A percentile compares a stretch with the other conserved stretches of the same genome.
phyloP scores from a whole-genome alignment of 1,140 invertebrate species.

The Heliconius melpomene region DNA sequence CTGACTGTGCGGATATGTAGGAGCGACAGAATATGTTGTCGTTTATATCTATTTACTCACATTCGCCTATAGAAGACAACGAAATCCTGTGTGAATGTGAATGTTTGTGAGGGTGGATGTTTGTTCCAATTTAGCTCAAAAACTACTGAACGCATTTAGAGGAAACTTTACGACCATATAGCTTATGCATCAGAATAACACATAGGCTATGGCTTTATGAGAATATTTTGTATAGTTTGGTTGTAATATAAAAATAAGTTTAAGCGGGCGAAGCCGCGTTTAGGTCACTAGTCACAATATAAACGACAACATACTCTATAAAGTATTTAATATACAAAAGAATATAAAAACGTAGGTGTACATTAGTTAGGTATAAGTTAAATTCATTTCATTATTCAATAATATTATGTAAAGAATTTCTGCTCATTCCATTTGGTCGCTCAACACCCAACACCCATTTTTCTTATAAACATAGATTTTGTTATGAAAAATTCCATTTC shows the following conservation, averaged over 20 bases:
- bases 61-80: too few species aligned
- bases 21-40: background rate
- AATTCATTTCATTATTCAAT: background rate
- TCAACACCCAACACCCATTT: background rate
- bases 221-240: too few species aligned
- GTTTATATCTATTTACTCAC: background rate
- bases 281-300: background rate
- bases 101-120: too few species aligned
- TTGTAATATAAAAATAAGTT: too few species aligned
- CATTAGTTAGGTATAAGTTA: background rate
- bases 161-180: too few species aligned
- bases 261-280: too few species aligned
- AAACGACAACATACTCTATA: background rate
- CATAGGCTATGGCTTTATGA: too few species aligned
- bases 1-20: constrained; percentile 17
- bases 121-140: too few species aligned
- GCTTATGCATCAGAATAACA: too few species aligned
- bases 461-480: background rate
- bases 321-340: background rate
- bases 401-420: constrained; percentile 1
- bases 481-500: background rate
- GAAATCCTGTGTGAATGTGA: too few species aligned
- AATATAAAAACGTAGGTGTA: constrained; percentile 8
- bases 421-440: background rate
- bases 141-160: too few species aligned